phyloP scores from a whole-genome alignment of 2,797 vertebrate genomes.

The Sebastes minor region DNA sequence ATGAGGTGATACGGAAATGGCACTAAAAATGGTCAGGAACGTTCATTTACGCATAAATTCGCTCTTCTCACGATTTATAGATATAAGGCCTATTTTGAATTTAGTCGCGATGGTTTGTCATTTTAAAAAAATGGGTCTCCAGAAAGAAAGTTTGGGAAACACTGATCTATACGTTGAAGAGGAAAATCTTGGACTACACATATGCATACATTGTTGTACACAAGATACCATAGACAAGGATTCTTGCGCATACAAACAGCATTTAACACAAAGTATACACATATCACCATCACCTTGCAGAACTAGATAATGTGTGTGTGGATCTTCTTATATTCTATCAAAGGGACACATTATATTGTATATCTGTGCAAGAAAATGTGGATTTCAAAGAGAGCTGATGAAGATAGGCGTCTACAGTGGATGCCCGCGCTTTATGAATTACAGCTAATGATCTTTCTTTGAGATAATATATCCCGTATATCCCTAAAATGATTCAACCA shows the following conservation, averaged over 20 bases:
- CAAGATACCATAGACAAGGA: not conserved
- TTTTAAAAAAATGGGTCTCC: too few species aligned
- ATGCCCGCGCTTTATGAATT: not conserved
- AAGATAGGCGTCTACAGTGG: not conserved
- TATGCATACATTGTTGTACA: not conserved
- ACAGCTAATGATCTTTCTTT: not conserved
- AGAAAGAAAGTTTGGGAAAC: too few species aligned
- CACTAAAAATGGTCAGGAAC: too few species aligned
- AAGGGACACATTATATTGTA: not conserved
- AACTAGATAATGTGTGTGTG: not conserved
- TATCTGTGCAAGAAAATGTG: not conserved
- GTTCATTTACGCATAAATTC: too few species aligned
- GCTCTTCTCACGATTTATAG: too few species aligned
- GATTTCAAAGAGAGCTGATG: not conserved
- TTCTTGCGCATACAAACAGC: not conserved
- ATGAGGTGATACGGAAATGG: too few species aligned
- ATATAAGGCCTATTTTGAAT: too few species aligned
- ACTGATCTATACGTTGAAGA: not conserved
- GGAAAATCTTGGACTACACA: not conserved
- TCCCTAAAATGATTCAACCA: not conserved
- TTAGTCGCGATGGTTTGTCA: too few species aligned
- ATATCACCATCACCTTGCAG: not conserved
- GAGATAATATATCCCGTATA: not conserved
- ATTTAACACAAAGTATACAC: not conserved
- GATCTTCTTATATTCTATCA: not conserved